Evolutionary conservation across 2,113 vertebrate genomes (phyloP).

Genomic region (Grantiella picta): DNA sequence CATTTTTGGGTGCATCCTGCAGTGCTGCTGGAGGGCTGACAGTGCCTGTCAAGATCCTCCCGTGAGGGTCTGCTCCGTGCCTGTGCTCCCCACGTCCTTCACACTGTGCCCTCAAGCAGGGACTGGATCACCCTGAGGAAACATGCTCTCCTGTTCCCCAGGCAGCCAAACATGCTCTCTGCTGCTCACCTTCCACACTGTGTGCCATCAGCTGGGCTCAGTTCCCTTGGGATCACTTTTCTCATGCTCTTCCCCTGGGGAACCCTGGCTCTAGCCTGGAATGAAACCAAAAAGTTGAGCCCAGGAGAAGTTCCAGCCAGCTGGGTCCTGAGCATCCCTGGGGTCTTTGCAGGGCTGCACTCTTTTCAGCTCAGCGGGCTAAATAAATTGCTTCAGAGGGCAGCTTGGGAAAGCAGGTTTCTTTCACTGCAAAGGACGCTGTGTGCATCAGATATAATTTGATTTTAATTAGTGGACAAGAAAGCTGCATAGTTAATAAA

Average conservation of each 20-base stretch:
- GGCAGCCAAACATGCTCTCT: background rate
- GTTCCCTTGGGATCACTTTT: background rate
- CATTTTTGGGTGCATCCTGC: background rate
- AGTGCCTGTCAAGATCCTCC: background rate
- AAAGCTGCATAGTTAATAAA: background rate
- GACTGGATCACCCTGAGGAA: background rate
- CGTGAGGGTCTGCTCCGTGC: background rate
- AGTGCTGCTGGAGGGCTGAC: background rate
- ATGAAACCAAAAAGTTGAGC: background rate
- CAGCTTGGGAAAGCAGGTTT: background rate
- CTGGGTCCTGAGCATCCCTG: background rate
- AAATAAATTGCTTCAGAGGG: background rate
- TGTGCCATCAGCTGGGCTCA: background rate
- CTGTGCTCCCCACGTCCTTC: rapidly evolving
- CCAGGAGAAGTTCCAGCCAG: background rate
- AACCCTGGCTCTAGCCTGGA: background rate
- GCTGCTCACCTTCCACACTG: rapidly evolving
- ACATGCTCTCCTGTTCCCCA: background rate
- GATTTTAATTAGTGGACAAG: slow-evolving; percentile 19
- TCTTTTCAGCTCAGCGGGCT: background rate
- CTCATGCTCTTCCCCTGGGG: background rate
- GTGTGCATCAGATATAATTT: background rate
- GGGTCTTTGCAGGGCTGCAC: background rate
- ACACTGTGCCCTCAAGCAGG: rapidly evolving
- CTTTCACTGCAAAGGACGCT: background rate